A percentile compares a stretch with the other conserved stretches of the same genome.
phyloP scores from a whole-genome alignment of 2,113 vertebrate species.

The Sebastes fasciatus region DNA sequence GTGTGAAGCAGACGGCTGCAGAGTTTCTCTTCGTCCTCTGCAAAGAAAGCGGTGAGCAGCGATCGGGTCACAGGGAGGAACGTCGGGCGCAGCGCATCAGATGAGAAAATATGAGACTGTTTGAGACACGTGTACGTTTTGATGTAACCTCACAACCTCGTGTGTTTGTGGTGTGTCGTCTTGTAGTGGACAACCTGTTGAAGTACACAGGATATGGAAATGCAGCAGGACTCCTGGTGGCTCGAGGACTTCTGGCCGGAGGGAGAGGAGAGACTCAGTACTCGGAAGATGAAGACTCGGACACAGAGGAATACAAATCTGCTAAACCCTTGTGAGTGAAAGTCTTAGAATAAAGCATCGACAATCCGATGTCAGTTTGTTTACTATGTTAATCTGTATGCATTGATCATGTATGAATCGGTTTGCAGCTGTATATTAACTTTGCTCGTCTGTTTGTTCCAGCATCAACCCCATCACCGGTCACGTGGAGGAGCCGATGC shows the following conservation, averaged over 20 bases:
- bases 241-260: constrained; percentile 92
- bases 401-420: neutral
- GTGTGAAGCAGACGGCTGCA: constrained; percentile 96
- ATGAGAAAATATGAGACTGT: neutral
- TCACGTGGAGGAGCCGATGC: constrained; percentile 95
- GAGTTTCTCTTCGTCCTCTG: constrained; percentile 98
- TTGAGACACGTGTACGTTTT: neutral
- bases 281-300: constrained; percentile 96
- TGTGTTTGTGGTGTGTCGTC: constrained; percentile 25
- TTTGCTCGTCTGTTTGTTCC: constrained; percentile 21
- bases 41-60: constrained; percentile 93
- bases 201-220: constrained; percentile 99
- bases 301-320: constrained; percentile 97
- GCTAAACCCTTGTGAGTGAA: constrained; percentile 90
- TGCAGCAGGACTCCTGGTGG: constrained; percentile 93
- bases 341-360: neutral
- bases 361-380: neutral
- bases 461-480: constrained; percentile 99
- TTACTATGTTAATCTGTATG: neutral
- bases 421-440: neutral
- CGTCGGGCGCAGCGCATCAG: neutral
- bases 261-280: constrained; percentile 97
- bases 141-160: neutral
- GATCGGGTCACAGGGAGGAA: neutral
- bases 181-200: constrained; percentile 93